Base-by-base conservation (phyloP, 2,113 vertebrate species). In the Columba janthina region DNA sequence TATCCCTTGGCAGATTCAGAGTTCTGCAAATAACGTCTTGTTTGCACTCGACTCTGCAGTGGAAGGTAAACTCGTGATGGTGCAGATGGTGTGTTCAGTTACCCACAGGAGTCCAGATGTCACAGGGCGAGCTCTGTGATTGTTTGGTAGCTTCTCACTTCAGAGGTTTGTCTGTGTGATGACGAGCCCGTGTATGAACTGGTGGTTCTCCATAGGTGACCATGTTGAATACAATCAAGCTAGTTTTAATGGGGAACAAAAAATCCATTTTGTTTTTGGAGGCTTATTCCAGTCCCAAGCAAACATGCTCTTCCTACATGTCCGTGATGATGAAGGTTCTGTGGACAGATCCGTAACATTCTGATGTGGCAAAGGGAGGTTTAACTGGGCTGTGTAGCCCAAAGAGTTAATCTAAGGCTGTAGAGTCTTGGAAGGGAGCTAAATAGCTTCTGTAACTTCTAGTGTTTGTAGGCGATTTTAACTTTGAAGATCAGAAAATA, bases 251-350 rank as follows among this genome's bases (percentile, higher is more conserved):
- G 24, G 53, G 25, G 3, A n/a, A 48, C 9, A 50, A 11, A 50
- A 50, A 61, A 67, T 78, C 36, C 21, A 10, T 71, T 79, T 74
- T 70, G 26, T 3, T 56, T 89, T 73, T 80, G 54, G 22, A 87
- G 46, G 58, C n/a, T 76, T 67, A 42, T 50, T 80, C 17, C 34
- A 46, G 61, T 80, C 38, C 44, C 12, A 57, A n/a, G 10, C 25
- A 73, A 83, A 36, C 42, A 32, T 0, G 0, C 2, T 0, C 7
- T 87, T 80, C 58, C 34, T 29, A 3, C 8, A 0, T 15, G 10
- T 58, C n/a, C 0, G 0, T 31, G 58, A 7, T 36, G 53, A 40
- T 51, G 51, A 65, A 32, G 51, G 29, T 24, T 67, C 34, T 21
- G 42, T 62, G 40, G 51, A 54, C 2, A 15, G 46, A 62, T 79